phyloP scores from a whole-genome alignment of 1,140 invertebrate species.

The Drosophila trapezifrons region DNA sequence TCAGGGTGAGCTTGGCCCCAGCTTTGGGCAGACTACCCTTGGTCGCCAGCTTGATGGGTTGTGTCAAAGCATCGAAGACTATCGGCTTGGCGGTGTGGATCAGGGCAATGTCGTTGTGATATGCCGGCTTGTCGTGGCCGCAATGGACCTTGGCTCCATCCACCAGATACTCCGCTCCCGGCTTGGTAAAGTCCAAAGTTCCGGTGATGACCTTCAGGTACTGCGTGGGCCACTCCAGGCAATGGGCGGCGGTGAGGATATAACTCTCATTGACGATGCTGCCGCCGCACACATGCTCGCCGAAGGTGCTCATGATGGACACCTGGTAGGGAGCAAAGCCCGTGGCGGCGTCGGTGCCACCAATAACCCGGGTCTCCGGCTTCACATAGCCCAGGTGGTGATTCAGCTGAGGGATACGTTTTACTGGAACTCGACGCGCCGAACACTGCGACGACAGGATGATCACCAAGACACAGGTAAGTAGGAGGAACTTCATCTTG shows the following conservation, averaged over 20 bases:
- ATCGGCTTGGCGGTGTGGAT: slow-evolving; percentile 84
- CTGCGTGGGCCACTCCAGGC: slow-evolving; percentile 78
- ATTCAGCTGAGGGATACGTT: slow-evolving; percentile 3
- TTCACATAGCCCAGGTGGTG: slow-evolving; percentile 44
- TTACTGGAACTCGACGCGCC: slow-evolving; percentile 2
- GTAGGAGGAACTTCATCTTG: slow-evolving; percentile 51
- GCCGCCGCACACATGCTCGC: slow-evolving; percentile 84
- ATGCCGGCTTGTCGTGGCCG: slow-evolving; percentile 70
- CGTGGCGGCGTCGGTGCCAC: slow-evolving; percentile 79
- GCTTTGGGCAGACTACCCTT: slow-evolving; percentile 39
- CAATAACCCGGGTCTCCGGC: slow-evolving; percentile 79
- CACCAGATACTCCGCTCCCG: slow-evolving; percentile 65
- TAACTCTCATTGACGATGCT: too few species aligned
- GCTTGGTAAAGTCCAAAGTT: slow-evolving; percentile 63
- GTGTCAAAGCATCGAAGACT: slow-evolving; percentile 80
- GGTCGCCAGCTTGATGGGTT: slow-evolving; percentile 76
- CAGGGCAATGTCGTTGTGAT: slow-evolving; percentile 85
- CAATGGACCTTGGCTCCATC: slow-evolving; percentile 65
- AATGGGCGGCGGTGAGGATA: slow-evolving; percentile 85
- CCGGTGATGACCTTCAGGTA: slow-evolving; percentile 74
- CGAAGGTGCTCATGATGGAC: slow-evolving; percentile 79
- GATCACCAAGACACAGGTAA: slow-evolving; percentile 32
- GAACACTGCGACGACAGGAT: slow-evolving; percentile 28
- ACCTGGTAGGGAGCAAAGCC: slow-evolving; percentile 84
- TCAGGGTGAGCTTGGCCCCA: slow-evolving; percentile 83